Conservation (phyloP, 2,888 invertebrate species). For the Zaprionus obscuricornis region DNA sequence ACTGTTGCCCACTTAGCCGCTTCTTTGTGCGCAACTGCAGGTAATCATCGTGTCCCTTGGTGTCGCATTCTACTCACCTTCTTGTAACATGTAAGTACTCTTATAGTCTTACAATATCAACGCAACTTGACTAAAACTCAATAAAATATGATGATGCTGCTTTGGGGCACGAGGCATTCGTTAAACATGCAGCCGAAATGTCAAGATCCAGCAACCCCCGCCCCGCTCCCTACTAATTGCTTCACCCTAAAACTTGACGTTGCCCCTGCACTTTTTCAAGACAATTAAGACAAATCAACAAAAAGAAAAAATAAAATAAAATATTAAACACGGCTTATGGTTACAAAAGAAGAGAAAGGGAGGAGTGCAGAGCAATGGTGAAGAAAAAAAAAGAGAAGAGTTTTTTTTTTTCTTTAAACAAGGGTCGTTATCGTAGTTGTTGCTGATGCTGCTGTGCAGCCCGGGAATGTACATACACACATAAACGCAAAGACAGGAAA, state of each 20-base stretch:
- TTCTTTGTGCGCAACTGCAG: conserved; percentile 70
- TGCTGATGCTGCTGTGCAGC: conserved; percentile 56
- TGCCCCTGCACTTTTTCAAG: conserved; percentile 31
- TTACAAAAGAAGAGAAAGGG: conserved; percentile 3
- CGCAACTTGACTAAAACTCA: conserved; percentile 42
- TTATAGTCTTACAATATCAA: background rate
- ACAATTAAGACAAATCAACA: conserved; percentile 52
- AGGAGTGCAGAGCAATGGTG: too few species aligned
- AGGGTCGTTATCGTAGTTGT: conserved; percentile 44
- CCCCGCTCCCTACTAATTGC: background rate
- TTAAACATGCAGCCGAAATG: conserved; percentile 41
- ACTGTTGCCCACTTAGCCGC: conserved; percentile 30
- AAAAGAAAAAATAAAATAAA: conserved; percentile 24
- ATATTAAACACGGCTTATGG: background rate
- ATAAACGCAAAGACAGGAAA: conserved; percentile 57
- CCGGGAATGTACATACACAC: conserved; percentile 56
- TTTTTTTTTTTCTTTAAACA: conserved; percentile 26
- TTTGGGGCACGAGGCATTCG: conserved; percentile 43
- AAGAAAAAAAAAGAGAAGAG: conserved; percentile 20
- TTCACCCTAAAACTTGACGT: background rate
- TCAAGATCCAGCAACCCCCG: background rate
- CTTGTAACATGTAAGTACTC: conserved; percentile 32
- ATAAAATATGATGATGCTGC: conserved; percentile 29
- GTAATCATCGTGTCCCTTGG: conserved; percentile 45
- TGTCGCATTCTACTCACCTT: background rate